A percentile compares a stretch with the other conserved stretches of the same genome.
These are phyloP conservation scores for Cyphotilapia sp. DNA, from an alignment of 2,113 vertebrate genomes.

Conservation along the genomic window DNA sequence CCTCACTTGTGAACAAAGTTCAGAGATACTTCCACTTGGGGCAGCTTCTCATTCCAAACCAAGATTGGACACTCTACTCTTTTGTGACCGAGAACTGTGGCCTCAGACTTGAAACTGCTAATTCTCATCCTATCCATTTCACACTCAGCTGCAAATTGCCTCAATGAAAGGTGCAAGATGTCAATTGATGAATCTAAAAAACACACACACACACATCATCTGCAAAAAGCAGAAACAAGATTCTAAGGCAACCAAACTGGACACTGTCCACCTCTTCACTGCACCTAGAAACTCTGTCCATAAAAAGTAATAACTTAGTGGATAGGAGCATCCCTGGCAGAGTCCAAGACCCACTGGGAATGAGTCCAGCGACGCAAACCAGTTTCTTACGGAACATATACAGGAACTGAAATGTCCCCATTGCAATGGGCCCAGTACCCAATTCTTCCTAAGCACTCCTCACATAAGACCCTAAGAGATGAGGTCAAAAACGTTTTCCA, in stretches of 20 bases:
- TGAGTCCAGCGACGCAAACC: not conserved
- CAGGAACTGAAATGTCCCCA: not conserved
- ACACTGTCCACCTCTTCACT: not conserved
- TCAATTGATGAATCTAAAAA: not conserved
- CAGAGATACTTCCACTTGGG: not conserved
- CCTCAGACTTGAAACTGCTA: not conserved
- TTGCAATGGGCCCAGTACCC: not conserved
- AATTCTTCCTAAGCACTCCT: not conserved
- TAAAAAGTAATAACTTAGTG: not conserved
- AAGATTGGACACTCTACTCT: not conserved
- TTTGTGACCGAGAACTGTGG: not conserved
- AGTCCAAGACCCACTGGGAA: not conserved
- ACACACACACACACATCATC: not conserved
- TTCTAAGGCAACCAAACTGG: not conserved
- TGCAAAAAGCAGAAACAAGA: not conserved
- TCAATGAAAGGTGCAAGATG: not conserved
- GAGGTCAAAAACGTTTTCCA: not conserved
- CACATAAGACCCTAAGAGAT: not conserved
- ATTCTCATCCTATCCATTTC: not conserved
- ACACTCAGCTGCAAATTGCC: not conserved
- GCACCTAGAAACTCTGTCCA: not conserved
- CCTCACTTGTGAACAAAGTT: not conserved
- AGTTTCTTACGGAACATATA: not conserved
- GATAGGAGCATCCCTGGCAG: not conserved
- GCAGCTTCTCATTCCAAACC: not conserved